A percentile compares a stretch with the other conserved stretches of the same genome.
phyloP scores from a whole-genome alignment of 2,797 vertebrate species.

The Malurus leucopterus region DNA sequence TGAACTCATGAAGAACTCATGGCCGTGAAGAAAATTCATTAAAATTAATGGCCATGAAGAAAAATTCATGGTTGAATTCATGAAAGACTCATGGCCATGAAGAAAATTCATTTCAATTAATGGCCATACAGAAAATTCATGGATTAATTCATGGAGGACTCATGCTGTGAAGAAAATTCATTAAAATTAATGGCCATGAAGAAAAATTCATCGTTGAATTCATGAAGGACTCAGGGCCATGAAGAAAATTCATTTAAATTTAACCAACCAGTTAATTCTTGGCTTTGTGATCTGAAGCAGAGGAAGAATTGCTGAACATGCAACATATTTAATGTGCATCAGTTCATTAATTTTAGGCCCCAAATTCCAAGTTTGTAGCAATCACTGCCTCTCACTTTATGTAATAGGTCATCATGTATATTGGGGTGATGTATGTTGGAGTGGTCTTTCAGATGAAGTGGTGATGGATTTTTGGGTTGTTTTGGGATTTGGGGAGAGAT shows the following conservation, averaged over 20 bases:
- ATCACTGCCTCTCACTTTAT: neutral
- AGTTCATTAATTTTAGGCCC: neutral
- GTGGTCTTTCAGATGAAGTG: neutral
- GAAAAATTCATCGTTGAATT: neutral
- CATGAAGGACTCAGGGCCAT: neutral
- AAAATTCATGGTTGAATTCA: neutral
- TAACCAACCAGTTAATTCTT: neutral
- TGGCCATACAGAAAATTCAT: neutral
- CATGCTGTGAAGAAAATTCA: neutral
- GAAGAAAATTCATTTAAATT: neutral
- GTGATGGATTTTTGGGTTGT: neutral
- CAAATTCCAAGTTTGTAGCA: neutral
- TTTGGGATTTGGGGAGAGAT: neutral
- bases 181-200: neutral
- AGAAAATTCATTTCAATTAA: neutral
- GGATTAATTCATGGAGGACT: neutral
- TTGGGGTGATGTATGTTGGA: neutral
- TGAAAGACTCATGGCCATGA: neutral
- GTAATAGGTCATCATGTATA: accelerated
- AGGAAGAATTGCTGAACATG: neutral
- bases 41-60: neutral
- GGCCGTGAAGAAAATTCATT: neutral
- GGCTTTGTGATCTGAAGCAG: neutral
- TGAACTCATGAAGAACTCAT: neutral
- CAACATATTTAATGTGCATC: neutral